phyloP scores from a whole-genome alignment of 2,113 vertebrate genomes.

The Maccullochella peelii region DNA sequence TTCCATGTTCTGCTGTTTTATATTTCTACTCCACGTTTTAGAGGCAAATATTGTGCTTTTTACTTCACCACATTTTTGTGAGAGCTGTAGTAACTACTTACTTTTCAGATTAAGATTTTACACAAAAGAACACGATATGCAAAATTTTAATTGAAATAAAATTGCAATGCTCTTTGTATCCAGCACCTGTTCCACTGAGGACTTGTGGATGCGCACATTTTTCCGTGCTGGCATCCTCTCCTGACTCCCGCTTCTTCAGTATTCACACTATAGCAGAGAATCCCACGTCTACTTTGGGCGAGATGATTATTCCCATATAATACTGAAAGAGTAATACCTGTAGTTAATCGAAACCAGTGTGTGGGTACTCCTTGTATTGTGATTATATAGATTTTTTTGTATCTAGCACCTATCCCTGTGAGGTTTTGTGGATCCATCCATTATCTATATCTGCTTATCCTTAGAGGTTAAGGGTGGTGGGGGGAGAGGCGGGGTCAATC shows the following conservation, averaged over 20 bases:
- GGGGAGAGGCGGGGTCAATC: no score
- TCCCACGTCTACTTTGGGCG: neutral
- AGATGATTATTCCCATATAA: neutral
- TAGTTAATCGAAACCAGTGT: neutral
- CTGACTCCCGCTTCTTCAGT: neutral
- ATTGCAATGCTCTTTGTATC: neutral
- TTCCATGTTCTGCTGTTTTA: neutral
- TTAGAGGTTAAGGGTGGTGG: no score
- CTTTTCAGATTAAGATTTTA: neutral
- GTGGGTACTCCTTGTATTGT: neutral
- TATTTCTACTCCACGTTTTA: neutral
- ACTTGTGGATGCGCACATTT: neutral
- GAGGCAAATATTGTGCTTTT: neutral
- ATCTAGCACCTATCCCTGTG: neutral
- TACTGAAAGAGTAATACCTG: neutral
- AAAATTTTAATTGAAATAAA: no score
- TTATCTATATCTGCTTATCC: no score
- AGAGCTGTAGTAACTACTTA: neutral
- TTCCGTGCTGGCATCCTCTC: neutral
- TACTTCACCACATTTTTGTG: neutral
- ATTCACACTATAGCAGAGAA: neutral
- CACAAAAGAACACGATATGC: neutral
- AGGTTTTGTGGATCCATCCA: neutral
- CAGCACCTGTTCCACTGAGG: no score
- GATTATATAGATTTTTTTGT: no score